Evolutionary conservation across 2,113 vertebrate species (phyloP), one percentile per base, ranked within the genome.

Genomic region (Nymphicus hollandicus): DNA sequence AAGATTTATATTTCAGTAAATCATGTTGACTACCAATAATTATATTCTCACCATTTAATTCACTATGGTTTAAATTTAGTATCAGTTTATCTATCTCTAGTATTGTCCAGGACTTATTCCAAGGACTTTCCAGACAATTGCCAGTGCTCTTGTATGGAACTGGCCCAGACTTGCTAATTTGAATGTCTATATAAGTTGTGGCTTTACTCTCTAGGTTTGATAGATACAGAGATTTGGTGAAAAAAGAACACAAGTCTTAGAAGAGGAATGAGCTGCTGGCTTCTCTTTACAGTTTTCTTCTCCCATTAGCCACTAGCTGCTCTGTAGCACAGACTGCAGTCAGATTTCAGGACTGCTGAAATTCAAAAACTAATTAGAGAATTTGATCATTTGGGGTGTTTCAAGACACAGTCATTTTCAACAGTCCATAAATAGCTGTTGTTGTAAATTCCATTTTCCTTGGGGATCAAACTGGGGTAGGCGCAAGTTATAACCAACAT

Each of bases 1-100:
- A 80, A 81, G 64, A 86, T 46, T 73, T 91, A 33, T 88, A 66
- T 91, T 90, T 49, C 70, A 73, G 50, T 83, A 77, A 94, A 91
- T 72, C 64, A 53, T 46, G 27, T 24, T 90, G 41, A 83, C 60
- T 81, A 53, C 3, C 22, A 86, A 35, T 86, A 91, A 90, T 88
- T 86, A 58, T 73, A 81, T 83, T 95, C 8, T 77, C 28, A 66
- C 2, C 28, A 53, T 88, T 90, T 61, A 82, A 50, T 79, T 82
- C 22, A 70, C 86, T 92, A 53, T 41, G 2, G 16, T 56, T 81
- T 86, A 50, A 37, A 83, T 80, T 88, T 69, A 78, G 2, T 61
- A 53, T 70, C 19, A 70, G 20, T 61, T 90, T 65, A 11, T 55
- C 37, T 65, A 11, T 55, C 37, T 82, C 17, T 19, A 65, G 1